Base-by-base conservation (phyloP, 2,888 invertebrate species). In the Crioceris asparagi region DNA sequence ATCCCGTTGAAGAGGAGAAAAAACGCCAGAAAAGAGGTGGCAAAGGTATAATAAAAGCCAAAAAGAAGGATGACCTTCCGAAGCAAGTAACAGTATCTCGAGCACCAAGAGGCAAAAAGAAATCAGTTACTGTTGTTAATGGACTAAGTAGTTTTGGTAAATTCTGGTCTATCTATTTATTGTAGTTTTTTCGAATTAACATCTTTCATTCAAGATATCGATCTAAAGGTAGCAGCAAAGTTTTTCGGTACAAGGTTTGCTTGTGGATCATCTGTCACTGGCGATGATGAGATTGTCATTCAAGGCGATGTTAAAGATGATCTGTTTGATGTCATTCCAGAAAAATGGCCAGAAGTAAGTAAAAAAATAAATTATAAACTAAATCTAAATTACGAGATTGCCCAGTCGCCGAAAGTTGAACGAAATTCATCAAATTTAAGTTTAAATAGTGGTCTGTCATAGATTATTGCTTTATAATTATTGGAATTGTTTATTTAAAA, bases 251-350 rank as follows among this genome's bases (percentile, higher is more conserved):
- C 88, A 39, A 91, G 86, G 66, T 98, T 98, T 70, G 94, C 97
- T 4, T 98, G 97, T 67, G 97, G 97, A n/a, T 92, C 94, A 5
- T 97, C 97, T 7, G 94, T 98, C 1, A 96, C 96, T 18, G 96
- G 93, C 4, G 92, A 94, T 50, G 97, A 98, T 72, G 98, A 98
- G 68, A 97, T 98, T 59, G 97, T 98, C 30, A 94, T 98, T 59
- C 97, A 98, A 66, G 97, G 96, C 36, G 96, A 97, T 68, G 93
- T 97, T 1, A 96, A 97, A 66, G 96, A 97, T 71, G 97, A 98
- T 54, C 69, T 98, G 16, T 91, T 93, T 67, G 97, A 98, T 69
- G 80, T 97, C 47, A 88, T 98, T 59, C 92, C 94, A 36, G 96
- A 96, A 56, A 98, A 98, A 65, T 98, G 96, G 96, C 83, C 92